phyloP scores from a whole-genome alignment of 2,888 invertebrate genomes.

The Terebella lapidaria region DNA sequence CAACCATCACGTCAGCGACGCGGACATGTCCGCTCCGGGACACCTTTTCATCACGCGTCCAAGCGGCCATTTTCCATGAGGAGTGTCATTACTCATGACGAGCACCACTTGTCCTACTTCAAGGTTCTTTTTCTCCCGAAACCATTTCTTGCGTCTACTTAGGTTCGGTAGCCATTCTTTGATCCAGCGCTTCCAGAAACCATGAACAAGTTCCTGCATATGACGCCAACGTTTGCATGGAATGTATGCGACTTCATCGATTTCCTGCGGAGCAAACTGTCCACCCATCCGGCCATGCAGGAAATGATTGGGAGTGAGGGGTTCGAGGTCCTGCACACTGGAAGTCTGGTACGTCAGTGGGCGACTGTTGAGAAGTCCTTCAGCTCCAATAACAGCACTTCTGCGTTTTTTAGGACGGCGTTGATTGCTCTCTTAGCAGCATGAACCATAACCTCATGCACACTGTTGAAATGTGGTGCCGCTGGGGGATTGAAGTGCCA shows the following conservation, averaged over 20 bases:
- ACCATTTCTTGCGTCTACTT: slow-evolving; percentile 3
- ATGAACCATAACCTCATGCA: slow-evolving; percentile 1
- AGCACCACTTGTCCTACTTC: neutral
- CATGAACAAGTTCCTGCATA: neutral
- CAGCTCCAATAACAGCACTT: neutral
- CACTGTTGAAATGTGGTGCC: neutral
- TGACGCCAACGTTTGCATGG: neutral
- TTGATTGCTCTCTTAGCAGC: neutral
- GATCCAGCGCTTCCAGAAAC: neutral
- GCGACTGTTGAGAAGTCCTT: neutral
- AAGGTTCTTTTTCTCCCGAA: neutral
- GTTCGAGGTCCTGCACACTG: neutral
- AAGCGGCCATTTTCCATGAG: neutral
- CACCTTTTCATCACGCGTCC: neutral
- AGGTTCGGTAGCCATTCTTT: neutral
- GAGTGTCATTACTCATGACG: neutral
- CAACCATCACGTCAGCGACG: too few species aligned
- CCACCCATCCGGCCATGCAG: slow-evolving; percentile 1
- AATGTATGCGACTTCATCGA: neutral
- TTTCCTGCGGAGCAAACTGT: neutral
- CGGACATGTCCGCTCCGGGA: slow-evolving; percentile 1
- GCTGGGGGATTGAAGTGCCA: neutral
- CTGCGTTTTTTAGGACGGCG: neutral
- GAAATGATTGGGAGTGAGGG: slow-evolving; percentile 6
- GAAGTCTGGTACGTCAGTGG: slow-evolving; percentile 1